Evolutionary conservation across 2,888 invertebrate genomes (phyloP), one percentile per base, ranked within the genome.

Genomic region (Oxytorus armatus): DNA sequence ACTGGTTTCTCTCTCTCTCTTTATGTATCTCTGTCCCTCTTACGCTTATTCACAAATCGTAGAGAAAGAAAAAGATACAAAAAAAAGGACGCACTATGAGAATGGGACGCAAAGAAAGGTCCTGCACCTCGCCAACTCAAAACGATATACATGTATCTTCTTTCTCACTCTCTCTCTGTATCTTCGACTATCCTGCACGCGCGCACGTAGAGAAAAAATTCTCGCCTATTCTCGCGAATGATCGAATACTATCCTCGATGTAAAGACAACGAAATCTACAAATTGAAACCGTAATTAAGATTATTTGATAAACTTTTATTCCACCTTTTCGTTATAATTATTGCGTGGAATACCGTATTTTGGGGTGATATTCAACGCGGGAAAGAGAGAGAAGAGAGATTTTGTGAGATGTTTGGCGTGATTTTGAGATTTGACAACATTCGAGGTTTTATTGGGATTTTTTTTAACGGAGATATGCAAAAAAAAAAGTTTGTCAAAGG

Each of bases 71-170:
- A n/a, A n/a, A n/a, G n/a, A n/a, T n/a, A 63, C 66, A 82, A 78
- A 80, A 77, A 81, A 53, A 77, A 76, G 77, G 63, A 72, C 57
- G 69, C 29, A 33, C 11, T 44, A 81, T 82, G 72, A 82, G 82
- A 82, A 82, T 75, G 79, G 69, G 53, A 69, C 25, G 39, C 70
- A 77, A 47, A 16, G 72, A 63, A 76, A 68, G 76, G 79, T 73
- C 42, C 53, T 73, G 73, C 21, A 73, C 51, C 44, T 42, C 36
- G 23, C 61, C n/a, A 29, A n/a, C 18, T 16, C 18, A 8, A 39
- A 39, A 7, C 53, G n/a, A 29, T 21, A 57, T 33, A 23, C 25
- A 49, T 42, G 44, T 53, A 39, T 39, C 16, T 42, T 70, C 18
- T 49, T 25, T 49, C 29, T 49, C 36, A 29, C 21, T 25, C 36